Conservation (phyloP, 2,888 invertebrate species). For the Lagria hirta region DNA sequence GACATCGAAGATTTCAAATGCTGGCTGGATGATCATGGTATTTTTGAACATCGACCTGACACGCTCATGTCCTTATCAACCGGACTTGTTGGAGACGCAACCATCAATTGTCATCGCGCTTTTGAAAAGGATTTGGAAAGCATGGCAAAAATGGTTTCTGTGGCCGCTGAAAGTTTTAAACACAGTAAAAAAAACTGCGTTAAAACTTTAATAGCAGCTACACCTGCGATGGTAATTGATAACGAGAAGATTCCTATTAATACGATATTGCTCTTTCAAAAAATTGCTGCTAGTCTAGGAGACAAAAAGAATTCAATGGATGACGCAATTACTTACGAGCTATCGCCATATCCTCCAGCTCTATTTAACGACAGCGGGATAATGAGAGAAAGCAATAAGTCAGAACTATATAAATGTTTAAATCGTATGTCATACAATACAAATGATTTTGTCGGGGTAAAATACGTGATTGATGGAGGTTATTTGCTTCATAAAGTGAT, state of each 20-base stretch:
- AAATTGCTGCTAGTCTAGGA: too few relatives aligned
- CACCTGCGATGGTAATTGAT: too few relatives aligned
- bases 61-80: background rate
- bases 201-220: too few relatives aligned
- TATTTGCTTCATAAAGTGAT: background rate
- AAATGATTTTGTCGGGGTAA: background rate
- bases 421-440: background rate
- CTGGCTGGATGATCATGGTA: background rate
- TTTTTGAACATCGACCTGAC: background rate
- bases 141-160: too few relatives aligned
- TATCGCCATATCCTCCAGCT: background rate
- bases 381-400: background rate
- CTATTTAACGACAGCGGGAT: background rate
- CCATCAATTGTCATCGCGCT: too few relatives aligned
- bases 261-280: too few relatives aligned
- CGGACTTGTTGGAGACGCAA: background rate
- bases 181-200: too few relatives aligned
- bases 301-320: background rate
- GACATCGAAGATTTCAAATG: background rate
- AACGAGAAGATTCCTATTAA: too few relatives aligned
- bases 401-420: background rate
- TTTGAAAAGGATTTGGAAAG: too few relatives aligned
- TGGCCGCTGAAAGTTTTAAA: too few relatives aligned
- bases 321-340: background rate
- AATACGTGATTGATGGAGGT: background rate